Conservation (phyloP, 1,140 invertebrate genomes). For the Centruroides sculpturatus region DNA sequence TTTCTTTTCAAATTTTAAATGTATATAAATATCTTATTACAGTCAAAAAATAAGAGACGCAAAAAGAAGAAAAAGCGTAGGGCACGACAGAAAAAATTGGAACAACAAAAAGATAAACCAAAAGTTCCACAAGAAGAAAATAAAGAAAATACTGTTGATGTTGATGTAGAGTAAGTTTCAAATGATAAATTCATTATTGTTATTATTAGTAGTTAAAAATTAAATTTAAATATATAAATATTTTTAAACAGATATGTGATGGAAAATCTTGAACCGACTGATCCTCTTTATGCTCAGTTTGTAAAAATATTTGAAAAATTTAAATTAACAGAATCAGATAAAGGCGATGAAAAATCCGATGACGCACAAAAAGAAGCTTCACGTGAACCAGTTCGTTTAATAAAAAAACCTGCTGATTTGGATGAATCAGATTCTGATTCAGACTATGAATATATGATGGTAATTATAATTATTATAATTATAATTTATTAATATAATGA, state of each 20-base stretch:
- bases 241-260: conserved; percentile 48
- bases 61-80: conserved; percentile 13
- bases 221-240: neutral
- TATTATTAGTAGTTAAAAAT: too few relatives aligned
- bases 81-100: neutral
- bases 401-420: conserved; percentile 35
- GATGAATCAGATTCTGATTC: conserved; percentile 43
- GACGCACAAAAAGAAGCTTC: neutral
- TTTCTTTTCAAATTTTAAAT: neutral
- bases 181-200: too few relatives aligned
- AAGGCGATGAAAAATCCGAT: conserved; percentile 8
- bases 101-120: conserved; percentile 10
- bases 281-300: conserved; percentile 76
- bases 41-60: conserved; percentile 14
- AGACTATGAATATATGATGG: conserved; percentile 25
- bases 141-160: conserved; percentile 14
- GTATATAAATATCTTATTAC: neutral
- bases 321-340: conserved; percentile 40
- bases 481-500: conserved; percentile 1
- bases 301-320: conserved; percentile 76
- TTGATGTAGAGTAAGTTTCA: conserved; percentile 13
- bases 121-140: conserved; percentile 11
- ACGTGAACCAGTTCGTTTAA: conserved; percentile 4
- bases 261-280: conserved; percentile 60
- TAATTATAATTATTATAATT: neutral